Percentiles rank a stretch among this genome's conserved stretches.
Conservation (phyloP, 2,113 vertebrate genomes). For the Falcunculus frontatus region DNA sequence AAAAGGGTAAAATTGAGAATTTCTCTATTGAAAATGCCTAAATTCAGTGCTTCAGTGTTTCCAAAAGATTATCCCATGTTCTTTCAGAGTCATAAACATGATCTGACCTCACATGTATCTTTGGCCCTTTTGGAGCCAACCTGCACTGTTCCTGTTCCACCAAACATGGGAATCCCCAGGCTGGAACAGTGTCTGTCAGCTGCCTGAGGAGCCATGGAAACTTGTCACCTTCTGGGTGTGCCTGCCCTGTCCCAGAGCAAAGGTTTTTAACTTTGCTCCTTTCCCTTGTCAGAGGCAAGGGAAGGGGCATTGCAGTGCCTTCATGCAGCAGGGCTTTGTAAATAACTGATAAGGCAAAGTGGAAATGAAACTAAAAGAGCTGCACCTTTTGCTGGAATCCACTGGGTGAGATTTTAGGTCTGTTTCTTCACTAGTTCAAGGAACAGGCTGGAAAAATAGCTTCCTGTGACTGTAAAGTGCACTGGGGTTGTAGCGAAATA, state of each 20-base stretch:
- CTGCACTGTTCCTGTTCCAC: background rate
- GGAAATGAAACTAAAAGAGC: background rate
- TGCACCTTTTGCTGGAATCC: background rate
- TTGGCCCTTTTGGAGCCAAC: background rate
- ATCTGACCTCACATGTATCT: background rate
- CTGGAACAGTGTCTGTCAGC: background rate
- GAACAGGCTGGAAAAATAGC: background rate
- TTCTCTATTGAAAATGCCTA: background rate
- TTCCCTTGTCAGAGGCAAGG: background rate
- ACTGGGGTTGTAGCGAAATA: background rate
- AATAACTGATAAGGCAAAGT: background rate
- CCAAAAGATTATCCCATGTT: accelerated
- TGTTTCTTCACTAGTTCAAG: background rate
- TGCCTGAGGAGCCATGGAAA: background rate
- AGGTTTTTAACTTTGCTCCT: background rate
- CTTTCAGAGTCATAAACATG: background rate
- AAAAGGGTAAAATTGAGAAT: background rate
- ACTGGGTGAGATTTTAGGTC: background rate
- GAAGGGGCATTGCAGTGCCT: background rate
- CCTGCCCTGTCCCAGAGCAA: background rate
- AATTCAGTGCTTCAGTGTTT: background rate
- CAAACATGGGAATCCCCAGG: background rate
- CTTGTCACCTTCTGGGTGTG: background rate
- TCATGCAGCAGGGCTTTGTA: background rate
- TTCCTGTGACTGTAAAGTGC: background rate